Conservation (phyloP, 2,797 vertebrate genomes). For the Acanthurus leucopareius region DNA sequence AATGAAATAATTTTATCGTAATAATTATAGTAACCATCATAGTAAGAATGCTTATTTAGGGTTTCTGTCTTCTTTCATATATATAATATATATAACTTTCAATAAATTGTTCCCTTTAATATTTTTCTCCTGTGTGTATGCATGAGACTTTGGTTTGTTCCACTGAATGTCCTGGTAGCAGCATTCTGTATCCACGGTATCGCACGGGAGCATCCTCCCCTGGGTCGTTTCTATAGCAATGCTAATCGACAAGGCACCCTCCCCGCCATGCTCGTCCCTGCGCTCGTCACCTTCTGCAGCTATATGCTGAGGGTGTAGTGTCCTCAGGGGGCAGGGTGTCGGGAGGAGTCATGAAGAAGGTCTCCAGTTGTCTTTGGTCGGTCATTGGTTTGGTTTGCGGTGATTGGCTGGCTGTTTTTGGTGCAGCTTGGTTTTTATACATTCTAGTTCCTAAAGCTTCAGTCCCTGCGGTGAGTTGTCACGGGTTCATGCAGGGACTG, state of each 20-base stretch:
- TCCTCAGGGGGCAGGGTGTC: slow-evolving; percentile 38
- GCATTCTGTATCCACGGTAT: slow-evolving; percentile 86
- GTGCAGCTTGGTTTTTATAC: slow-evolving; percentile 82
- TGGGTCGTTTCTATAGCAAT: slow-evolving; percentile 85
- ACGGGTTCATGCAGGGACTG: slow-evolving; percentile 69
- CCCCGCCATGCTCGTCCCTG: slow-evolving; percentile 58
- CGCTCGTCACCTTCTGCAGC: slow-evolving; percentile 62
- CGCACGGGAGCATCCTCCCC: slow-evolving; percentile 83
- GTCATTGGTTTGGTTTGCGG: slow-evolving; percentile 75
- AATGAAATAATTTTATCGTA: slow-evolving; percentile 89
- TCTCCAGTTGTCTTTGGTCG: slow-evolving; percentile 86
- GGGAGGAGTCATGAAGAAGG: slow-evolving; percentile 69
- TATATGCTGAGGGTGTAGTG: slow-evolving; percentile 64
- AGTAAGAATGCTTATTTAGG: slow-evolving; percentile 88
- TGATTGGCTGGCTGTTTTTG: slow-evolving; percentile 73
- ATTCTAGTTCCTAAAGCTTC: slow-evolving; percentile 86
- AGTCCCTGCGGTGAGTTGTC: slow-evolving; percentile 80
- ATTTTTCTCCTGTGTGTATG: slow-evolving; percentile 84
- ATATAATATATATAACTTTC: slow-evolving; percentile 86
- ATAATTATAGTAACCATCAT: slow-evolving; percentile 89
- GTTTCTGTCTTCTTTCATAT: slow-evolving; percentile 85
- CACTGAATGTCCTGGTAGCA: slow-evolving; percentile 87
- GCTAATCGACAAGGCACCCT: slow-evolving; percentile 79
- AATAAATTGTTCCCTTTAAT: slow-evolving; percentile 88
- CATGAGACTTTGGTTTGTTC: slow-evolving; percentile 87